Evolutionary conservation across 23 tunicate genomes (phyloP).

Genomic region (Ascidia mentula): DNA sequence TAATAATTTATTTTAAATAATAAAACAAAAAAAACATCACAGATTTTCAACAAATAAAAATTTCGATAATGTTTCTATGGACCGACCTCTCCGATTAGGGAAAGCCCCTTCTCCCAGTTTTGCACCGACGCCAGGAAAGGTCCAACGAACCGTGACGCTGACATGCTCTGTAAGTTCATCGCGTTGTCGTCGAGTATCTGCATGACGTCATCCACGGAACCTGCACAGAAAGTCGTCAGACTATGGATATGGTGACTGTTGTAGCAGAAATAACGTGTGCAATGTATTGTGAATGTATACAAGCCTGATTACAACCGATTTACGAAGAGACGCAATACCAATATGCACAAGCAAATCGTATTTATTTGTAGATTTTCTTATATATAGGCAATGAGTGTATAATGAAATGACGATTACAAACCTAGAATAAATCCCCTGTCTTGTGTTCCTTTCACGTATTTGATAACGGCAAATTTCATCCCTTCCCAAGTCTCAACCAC

Average conservation of each 20-base stretch:
- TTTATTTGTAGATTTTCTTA: too few relatives aligned
- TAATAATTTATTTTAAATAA: too few relatives aligned
- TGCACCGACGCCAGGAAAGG: conserved; percentile 87
- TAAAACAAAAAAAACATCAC: too few relatives aligned
- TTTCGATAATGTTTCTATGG: too few relatives aligned
- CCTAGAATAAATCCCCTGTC: conserved; percentile 95
- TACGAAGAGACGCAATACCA: too few relatives aligned
- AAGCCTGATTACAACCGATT: too few relatives aligned
- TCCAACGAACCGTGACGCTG: conserved; percentile 95
- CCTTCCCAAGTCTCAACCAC: conserved; percentile 95
- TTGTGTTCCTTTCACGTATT: conserved; percentile 92
- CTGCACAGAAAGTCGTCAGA: conserved; percentile 20
- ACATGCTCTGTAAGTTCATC: conserved; percentile 95
- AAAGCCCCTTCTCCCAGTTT: conserved; percentile 95
- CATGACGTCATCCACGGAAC: conserved; percentile 94
- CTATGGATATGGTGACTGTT: too few relatives aligned
- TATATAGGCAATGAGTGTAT: too few relatives aligned
- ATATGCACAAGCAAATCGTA: too few relatives aligned
- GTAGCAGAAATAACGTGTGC: too few relatives aligned
- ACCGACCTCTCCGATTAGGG: conserved; percentile 89
- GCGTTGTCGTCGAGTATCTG: conserved; percentile 93
- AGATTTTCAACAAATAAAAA: not conserved
- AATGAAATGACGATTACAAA: too few relatives aligned
- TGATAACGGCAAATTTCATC: conserved; percentile 86
- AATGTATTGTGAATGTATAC: too few relatives aligned